Evolutionary conservation across 2,888 invertebrate species (phyloP).

Genomic region (Apodemia zela): DNA sequence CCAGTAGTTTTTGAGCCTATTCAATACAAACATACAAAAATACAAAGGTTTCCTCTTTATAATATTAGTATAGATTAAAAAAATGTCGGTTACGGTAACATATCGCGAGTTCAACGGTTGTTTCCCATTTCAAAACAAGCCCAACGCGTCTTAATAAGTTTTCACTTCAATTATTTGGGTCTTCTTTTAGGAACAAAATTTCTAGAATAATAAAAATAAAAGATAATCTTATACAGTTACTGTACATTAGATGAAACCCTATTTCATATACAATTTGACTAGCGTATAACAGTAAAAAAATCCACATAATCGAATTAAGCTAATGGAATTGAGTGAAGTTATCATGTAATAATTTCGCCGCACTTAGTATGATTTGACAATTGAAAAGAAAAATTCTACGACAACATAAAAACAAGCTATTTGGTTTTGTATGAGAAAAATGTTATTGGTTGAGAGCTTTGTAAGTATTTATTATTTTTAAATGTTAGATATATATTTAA

Average conservation of each 20-base stretch:
- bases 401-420: not conserved
- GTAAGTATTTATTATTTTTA: not conserved
- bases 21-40: too few relatives aligned
- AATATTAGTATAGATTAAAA: too few relatives aligned
- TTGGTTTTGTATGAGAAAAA: not conserved
- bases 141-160: too few relatives aligned
- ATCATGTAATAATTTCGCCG: conserved; percentile 4
- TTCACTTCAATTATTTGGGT: too few relatives aligned
- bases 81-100: too few relatives aligned
- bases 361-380: conserved; percentile 10
- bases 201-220: not conserved
- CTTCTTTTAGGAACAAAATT: not conserved
- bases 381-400: not conserved
- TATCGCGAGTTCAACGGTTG: too few relatives aligned
- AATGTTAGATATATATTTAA: not conserved
- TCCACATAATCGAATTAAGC: conserved; percentile 15
- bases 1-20: too few relatives aligned
- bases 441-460: not conserved
- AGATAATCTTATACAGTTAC: not conserved
- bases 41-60: too few relatives aligned
- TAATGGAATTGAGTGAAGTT: conserved; percentile 20
- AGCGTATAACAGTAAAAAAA: conserved; percentile 19
- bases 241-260: not conserved
- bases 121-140: too few relatives aligned
- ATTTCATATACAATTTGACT: conserved; percentile 10